These are phyloP conservation scores for Spodoptera exigua DNA, from an alignment of 2,888 invertebrate species.

Conservation along the genomic window DNA sequence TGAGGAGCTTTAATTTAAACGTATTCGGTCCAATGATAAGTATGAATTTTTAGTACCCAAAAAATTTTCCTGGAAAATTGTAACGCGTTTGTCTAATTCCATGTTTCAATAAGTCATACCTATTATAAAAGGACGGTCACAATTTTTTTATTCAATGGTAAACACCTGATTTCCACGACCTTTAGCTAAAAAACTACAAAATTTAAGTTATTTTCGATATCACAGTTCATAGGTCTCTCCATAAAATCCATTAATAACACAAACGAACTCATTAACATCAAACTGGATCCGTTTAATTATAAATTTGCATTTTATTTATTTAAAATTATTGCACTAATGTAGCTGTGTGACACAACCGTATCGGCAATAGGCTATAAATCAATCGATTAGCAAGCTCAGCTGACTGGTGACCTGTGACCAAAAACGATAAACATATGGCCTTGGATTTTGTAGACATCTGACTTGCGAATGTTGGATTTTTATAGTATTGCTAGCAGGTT, in stretches of 20 bases:
- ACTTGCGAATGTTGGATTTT: constrained; percentile 17
- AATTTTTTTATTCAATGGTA: too few species aligned
- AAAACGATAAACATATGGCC: constrained; percentile 33
- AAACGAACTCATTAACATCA: constrained; percentile 1
- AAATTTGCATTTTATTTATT: constrained; percentile 22
- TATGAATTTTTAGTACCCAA: too few species aligned
- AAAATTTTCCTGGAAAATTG: too few species aligned
- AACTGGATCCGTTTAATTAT: constrained; percentile 18
- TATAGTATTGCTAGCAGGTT: constrained; percentile 11
- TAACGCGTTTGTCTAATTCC: too few species aligned
- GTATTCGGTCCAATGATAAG: too few species aligned
- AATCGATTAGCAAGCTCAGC: constrained; percentile 20
- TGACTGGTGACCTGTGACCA: constrained; percentile 9
- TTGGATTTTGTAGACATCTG: constrained; percentile 12
- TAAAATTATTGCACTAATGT: constrained; percentile 25
- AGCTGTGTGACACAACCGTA: constrained; percentile 23
- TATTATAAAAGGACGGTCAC: too few species aligned
- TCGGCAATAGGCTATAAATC: constrained; percentile 34
- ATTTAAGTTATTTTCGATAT: too few species aligned
- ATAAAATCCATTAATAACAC: too few species aligned
- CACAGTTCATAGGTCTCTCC: neutral
- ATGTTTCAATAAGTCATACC: too few species aligned
- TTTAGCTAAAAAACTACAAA: too few species aligned
- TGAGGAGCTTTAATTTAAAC: too few species aligned
- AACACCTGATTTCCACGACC: too few species aligned